phyloP scores from a whole-genome alignment of 35 echinoderm and acorn worm genomes.

The Nesometra sesokonis region DNA sequence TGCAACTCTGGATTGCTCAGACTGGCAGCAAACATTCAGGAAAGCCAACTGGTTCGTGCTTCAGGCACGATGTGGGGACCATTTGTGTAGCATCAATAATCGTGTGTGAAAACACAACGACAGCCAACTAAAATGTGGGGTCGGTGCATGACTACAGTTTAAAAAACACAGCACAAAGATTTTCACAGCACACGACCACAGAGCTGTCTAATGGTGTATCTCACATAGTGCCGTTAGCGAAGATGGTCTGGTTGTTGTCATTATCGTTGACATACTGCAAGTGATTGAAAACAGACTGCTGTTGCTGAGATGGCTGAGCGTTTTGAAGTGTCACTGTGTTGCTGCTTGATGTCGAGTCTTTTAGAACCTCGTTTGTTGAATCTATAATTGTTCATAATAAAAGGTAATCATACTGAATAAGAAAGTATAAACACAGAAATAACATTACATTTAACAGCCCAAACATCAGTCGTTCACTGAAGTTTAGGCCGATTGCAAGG shows the following conservation, averaged over 20 bases:
- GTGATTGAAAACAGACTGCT: slow-evolving; percentile 59
- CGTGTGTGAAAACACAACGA: background rate
- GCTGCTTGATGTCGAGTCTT: background rate
- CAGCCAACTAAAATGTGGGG: background rate
- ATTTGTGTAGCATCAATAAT: background rate
- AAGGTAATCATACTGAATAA: too few relatives aligned
- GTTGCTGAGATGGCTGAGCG: background rate
- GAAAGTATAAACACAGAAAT: too few relatives aligned
- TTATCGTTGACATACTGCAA: slow-evolving; percentile 89
- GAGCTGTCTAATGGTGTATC: slow-evolving; percentile 21
- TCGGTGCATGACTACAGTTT: background rate
- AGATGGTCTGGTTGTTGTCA: slow-evolving; percentile 86
- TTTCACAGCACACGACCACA: background rate
- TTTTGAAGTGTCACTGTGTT: background rate
- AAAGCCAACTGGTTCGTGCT: background rate
- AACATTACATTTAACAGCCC: too few relatives aligned
- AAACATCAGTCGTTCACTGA: too few relatives aligned
- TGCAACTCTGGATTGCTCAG: too few relatives aligned
- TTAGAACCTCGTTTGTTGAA: background rate
- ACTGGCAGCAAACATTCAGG: background rate
- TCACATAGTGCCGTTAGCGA: slow-evolving; percentile 99
- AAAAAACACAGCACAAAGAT: background rate
- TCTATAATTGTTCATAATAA: background rate
- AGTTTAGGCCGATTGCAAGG: too few relatives aligned
- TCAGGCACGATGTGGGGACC: background rate